Percentiles rank a stretch among this genome's conserved stretches.
Conservation (phyloP, 37 sponge, comb jelly and placozoan species). For the Aphrocallistes beatrix region DNA sequence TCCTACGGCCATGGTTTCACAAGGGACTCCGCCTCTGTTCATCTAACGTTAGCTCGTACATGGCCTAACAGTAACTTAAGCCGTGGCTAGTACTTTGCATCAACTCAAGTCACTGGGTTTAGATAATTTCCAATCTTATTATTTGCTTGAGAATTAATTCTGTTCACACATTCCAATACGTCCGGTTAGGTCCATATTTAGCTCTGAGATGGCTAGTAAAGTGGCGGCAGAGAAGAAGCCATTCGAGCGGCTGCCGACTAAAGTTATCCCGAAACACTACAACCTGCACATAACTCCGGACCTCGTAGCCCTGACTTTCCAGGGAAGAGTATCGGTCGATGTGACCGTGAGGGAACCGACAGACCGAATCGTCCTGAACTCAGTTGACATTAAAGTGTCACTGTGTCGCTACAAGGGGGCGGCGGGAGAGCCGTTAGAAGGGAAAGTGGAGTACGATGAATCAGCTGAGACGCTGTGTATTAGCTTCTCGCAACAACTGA, state of each 20-base stretch:
- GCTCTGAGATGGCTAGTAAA: too few relatives aligned
- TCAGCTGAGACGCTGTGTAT: slow-evolving; percentile 62
- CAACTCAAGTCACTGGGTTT: too few relatives aligned
- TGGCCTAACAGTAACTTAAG: too few relatives aligned
- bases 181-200: too few relatives aligned
- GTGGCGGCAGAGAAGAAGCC: slow-evolving; percentile 51
- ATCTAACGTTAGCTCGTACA: too few relatives aligned
- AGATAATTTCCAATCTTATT: too few relatives aligned
- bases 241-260: slow-evolving; percentile 72
- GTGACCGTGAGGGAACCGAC: slow-evolving; percentile 38
- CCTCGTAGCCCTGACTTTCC: slow-evolving; percentile 55
- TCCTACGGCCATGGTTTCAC: too few relatives aligned
- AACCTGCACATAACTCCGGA: slow-evolving; percentile 61
- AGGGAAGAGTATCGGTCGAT: slow-evolving; percentile 50
- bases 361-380: slow-evolving; percentile 28
- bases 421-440: not conserved
- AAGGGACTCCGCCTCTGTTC: too few relatives aligned
- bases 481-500: slow-evolving; percentile 37
- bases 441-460: slow-evolving; percentile 22
- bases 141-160: too few relatives aligned
- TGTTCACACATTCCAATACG: too few relatives aligned
- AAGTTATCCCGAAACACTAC: slow-evolving; percentile 77
- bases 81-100: too few relatives aligned
- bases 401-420: not conserved
- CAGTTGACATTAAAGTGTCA: slow-evolving; percentile 37